Evolutionary conservation across 37 sponge, comb jelly and placozoan species (phyloP), one percentile per base, ranked within the genome.

Genomic region (Ephydatia muelleri): DNA sequence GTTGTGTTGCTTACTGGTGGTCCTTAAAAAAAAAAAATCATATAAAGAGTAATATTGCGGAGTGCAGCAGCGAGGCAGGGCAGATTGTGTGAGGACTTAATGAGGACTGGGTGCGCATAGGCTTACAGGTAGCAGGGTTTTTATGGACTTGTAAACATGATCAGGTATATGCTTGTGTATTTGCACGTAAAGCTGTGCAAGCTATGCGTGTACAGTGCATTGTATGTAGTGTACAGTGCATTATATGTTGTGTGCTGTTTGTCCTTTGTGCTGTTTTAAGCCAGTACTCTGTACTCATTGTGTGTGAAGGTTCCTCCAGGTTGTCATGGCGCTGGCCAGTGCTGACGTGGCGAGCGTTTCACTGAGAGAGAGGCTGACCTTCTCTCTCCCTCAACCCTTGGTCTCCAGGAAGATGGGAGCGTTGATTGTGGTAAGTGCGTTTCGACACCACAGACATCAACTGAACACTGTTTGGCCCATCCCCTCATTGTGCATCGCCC

Each of bases 271-370:
- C 66, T 22, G 21, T 65, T 65, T 14, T 22, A 65, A 65, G 21
- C 21, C 21, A 72, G 14, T 28, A 13, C 14, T n/a, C 28, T n/a
- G 12, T 72, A 72, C 13, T 72, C 19, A 23, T 13, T 72, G 26
- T 70, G 26, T 32, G 5, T 65, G 12, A 72, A 95, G 93, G 74
- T 92, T 92, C 66, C 48, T 92, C 19, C 72, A 84, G 57, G 40
- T 90, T 0, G 75, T 95, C 30, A 40, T 81, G 67, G 23, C 68
- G 2, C n/a, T 95, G 37, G 79, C 79, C 2, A 87, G 90, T 49
- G 93, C 96, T 47, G 96, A 95, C 77, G 21, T 37, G 11, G 76
- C 65, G 8, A 90, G 35, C 38, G 88, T 70, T 32, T 90, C 94
- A 5, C 68, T 87, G 36, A 85, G 70, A 31, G 93, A 92, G 23